Base-by-base conservation (phyloP, 1,140 invertebrate genomes). In the Drosophila nebulosa region DNA sequence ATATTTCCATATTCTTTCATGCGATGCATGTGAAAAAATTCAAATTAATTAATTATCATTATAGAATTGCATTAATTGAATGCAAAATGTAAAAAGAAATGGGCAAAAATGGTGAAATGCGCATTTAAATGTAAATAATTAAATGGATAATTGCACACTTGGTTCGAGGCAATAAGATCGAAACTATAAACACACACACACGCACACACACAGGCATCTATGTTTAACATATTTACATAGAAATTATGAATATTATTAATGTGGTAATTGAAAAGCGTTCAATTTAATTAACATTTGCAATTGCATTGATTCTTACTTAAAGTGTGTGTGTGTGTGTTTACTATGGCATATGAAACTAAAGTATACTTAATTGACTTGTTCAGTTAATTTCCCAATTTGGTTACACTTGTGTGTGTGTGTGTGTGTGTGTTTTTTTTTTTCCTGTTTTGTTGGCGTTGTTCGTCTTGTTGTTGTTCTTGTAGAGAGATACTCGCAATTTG, bases 31-130 rank as follows among this genome's bases (percentile, higher is more conserved):
- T 26, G 16, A 24, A 42, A 57, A 59, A 74, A 72, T 76, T 63
- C 61, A 62, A 73, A 69, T 76, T 67, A 74, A 84, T 85, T 79
- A 84, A 85, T 84, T 84, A 74, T 62, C 79, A 76, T 73, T 79
- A 76, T 78, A 84, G 56, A 85, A 69, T 61, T 56, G 50, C 62
- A 79, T 73, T 85, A 76, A 84, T 84, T 84, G 72, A 79, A 85
- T 76, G 68, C 42, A 50, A 51, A 79, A 79, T 21, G 3, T 18
- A 16, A 46, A 46, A 46, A 46, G 39, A 46, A 46, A 46, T 46
- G 39, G 16, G 7, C 7, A 21, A 46, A 46, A 46, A 46, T 46
- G 9, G 32, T 36, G 46, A 61, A 63, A 59, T 81, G 46, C 53
- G 60, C 76, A 75, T 75, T 84, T 79, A 66, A 74, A 83, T 79